Evolutionary conservation across 2,113 vertebrate species (phyloP).

Genomic region (Ancistrus triradiatus): DNA sequence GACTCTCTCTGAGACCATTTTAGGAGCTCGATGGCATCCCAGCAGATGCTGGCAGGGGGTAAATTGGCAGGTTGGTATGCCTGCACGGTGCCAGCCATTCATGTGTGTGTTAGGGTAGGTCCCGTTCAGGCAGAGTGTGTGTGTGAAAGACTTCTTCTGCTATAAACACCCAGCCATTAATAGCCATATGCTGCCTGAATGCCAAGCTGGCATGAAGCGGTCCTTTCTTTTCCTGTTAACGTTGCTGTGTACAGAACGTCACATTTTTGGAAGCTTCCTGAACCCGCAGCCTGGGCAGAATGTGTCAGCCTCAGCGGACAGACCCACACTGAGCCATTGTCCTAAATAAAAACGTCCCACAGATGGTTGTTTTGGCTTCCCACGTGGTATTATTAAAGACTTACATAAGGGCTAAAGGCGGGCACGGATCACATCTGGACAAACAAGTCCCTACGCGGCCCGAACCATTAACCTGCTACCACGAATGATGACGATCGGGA

Average conservation of each 20-base stretch:
- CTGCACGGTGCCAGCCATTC: neutral
- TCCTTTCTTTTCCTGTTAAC: neutral
- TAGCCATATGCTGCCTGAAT: neutral
- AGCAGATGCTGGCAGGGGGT: neutral
- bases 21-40: neutral
- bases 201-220: neutral
- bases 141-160: slow-evolving; percentile 3
- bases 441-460: too few relatives aligned
- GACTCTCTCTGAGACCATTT: neutral
- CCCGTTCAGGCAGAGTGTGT: slow-evolving; percentile 4
- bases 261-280: neutral
- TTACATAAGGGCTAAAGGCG: too few relatives aligned
- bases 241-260: neutral
- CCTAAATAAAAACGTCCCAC: slow-evolving; percentile 1
- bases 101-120: neutral
- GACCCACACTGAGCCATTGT: slow-evolving; percentile 28
- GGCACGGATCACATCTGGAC: too few relatives aligned
- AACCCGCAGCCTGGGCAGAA: neutral
- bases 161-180: slow-evolving; percentile 20
- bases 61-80: neutral
- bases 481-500: too few relatives aligned
- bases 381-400: too few relatives aligned
- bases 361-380: neutral
- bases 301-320: slow-evolving; percentile 9
- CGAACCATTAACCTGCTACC: too few relatives aligned